A percentile compares a stretch with the other conserved stretches of the same genome.
These are phyloP conservation scores for Tyrophagus putrescentiae DNA, from an alignment of 1,140 invertebrate species.

Conservation along the genomic window DNA sequence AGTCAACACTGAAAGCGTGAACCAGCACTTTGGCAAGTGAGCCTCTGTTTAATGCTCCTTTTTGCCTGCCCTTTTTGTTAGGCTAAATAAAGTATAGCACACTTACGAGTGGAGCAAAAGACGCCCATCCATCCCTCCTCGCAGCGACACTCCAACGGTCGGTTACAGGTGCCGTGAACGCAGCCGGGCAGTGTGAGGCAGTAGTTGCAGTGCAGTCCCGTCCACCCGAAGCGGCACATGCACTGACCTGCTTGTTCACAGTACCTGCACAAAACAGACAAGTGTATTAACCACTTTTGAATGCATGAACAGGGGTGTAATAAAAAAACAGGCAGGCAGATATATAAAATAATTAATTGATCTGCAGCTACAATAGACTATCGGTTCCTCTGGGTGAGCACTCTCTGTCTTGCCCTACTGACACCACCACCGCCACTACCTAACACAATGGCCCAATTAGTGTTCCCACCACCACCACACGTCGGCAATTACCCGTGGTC, in stretches of 20 bases:
- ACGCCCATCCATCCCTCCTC: constrained; percentile 31
- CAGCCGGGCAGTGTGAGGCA: constrained; percentile 69
- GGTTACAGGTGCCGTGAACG: constrained; percentile 31
- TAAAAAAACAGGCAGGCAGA: no score
- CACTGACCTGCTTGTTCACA: constrained; percentile 64
- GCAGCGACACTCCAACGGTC: constrained; percentile 33
- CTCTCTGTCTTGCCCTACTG: no score
- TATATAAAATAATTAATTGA: no score
- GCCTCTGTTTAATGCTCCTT: neutral
- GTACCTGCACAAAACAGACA: constrained; percentile 40
- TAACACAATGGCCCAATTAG: no score
- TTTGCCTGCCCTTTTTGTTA: neutral
- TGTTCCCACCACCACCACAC: no score
- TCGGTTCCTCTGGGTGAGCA: no score
- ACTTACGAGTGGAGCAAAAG: constrained; percentile 23
- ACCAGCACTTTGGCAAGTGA: neutral
- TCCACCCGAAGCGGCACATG: constrained; percentile 33
- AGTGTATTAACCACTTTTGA: neutral
- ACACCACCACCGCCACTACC: no score
- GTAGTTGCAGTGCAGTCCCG: constrained; percentile 35
- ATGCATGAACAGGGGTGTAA: neutral
- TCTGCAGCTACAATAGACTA: no score
- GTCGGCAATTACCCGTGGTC: constrained; percentile 1
- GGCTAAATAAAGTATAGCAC: neutral
- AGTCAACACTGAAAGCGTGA: neutral